Conservation (phyloP, 2,113 vertebrate species). For the Trematocara macrostoma region DNA sequence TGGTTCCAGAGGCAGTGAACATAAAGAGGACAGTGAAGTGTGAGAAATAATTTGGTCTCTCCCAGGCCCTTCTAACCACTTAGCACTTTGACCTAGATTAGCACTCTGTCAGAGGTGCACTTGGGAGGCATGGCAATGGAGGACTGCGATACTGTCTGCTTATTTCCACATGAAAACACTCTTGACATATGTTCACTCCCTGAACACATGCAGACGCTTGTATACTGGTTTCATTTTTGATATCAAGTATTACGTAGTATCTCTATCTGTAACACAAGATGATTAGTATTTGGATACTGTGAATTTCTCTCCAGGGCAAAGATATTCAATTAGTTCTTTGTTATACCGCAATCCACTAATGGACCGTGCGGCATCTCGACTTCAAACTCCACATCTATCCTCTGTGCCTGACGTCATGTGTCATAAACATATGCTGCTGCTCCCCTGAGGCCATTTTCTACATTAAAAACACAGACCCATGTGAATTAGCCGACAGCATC, state of each 20-base stretch:
- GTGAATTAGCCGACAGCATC: conserved; percentile 31
- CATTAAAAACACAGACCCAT: conserved; percentile 30
- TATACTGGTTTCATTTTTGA: neutral
- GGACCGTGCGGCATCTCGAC: neutral
- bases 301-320: neutral
- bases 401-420: conserved; percentile 19
- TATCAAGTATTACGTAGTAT: conserved; percentile 1
- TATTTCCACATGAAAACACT: conserved; percentile 30
- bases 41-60: conserved; percentile 51
- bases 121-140: conserved; percentile 35
- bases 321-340: conserved; percentile 33
- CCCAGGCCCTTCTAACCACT: conserved; percentile 53
- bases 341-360: conserved; percentile 4
- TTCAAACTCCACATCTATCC: neutral
- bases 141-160: neutral
- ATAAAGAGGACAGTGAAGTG: conserved; percentile 41
- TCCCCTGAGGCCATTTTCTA: conserved; percentile 11
- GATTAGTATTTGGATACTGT: conserved; percentile 23
- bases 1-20: conserved; percentile 6
- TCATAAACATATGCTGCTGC: conserved; percentile 43
- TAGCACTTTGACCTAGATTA: conserved; percentile 74
- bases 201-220: neutral
- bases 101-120: conserved; percentile 40
- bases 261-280: neutral
- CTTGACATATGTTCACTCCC: neutral